phyloP scores from a whole-genome alignment of 2,797 vertebrate species.

The Yasuhikotakia modesta region DNA sequence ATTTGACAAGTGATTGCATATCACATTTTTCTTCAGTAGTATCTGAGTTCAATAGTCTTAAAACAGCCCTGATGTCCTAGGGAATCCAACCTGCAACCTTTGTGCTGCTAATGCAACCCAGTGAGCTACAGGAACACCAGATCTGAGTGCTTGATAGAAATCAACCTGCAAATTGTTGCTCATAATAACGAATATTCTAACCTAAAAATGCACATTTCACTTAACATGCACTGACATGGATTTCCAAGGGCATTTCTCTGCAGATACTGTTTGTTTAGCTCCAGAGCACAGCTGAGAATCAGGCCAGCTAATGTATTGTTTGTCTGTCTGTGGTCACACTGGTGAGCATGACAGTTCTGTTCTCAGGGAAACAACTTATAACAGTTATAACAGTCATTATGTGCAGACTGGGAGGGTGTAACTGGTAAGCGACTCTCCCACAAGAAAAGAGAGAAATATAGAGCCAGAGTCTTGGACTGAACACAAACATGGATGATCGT shows the following conservation, averaged over 20 bases:
- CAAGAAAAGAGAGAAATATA: slow-evolving; percentile 51
- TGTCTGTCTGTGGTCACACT: slow-evolving; percentile 72
- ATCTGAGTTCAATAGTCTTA: too few species aligned
- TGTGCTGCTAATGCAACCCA: too few species aligned
- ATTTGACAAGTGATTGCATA: too few species aligned
- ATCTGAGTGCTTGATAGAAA: neutral
- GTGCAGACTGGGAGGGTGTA: slow-evolving; percentile 76
- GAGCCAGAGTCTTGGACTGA: slow-evolving; percentile 68
- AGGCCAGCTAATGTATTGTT: slow-evolving; percentile 67
- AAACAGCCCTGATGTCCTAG: too few species aligned
- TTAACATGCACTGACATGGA: neutral
- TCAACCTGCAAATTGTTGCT: neutral
- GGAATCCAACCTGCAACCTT: too few species aligned
- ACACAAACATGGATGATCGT: too few species aligned
- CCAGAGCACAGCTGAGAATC: slow-evolving; percentile 57
- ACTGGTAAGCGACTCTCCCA: slow-evolving; percentile 73
- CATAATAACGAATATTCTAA: neutral
- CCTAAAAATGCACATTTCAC: neutral
- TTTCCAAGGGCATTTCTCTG: neutral
- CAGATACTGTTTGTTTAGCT: slow-evolving; percentile 59
- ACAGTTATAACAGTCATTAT: slow-evolving; percentile 77
- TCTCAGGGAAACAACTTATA: slow-evolving; percentile 74
- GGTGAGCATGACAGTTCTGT: slow-evolving; percentile 72
- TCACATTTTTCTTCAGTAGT: too few species aligned
- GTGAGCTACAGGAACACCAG: too few species aligned